Evolutionary conservation across 2,888 invertebrate genomes (phyloP).

Genomic region (Apodemia hepburni): DNA sequence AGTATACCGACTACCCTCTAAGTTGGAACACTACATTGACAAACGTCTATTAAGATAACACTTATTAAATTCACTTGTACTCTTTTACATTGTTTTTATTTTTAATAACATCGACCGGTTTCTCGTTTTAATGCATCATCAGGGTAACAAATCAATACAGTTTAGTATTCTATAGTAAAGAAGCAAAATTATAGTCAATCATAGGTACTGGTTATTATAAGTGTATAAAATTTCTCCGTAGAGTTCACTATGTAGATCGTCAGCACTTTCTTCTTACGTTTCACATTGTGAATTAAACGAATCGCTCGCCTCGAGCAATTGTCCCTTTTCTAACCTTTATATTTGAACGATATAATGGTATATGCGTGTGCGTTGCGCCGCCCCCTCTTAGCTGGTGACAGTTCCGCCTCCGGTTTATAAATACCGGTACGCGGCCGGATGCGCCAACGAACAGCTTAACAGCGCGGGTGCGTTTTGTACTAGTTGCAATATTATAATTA

Average conservation of each 20-base stretch:
- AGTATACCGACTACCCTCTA: no score
- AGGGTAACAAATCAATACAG: no score
- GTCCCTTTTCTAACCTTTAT: slow-evolving; percentile 11
- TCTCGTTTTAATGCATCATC: no score
- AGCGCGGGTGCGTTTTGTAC: slow-evolving; percentile 31
- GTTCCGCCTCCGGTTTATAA: slow-evolving; percentile 71
- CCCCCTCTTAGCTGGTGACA: slow-evolving; percentile 50
- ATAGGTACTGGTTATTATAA: no score
- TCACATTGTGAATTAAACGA: slow-evolving; percentile 10
- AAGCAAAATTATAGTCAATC: no score
- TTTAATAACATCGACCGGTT: no score
- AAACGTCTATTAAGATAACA: no score
- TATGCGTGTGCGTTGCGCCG: slow-evolving; percentile 36
- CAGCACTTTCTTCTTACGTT: slow-evolving; percentile 10
- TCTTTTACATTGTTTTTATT: no score
- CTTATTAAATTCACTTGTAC: no score
- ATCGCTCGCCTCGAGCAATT: slow-evolving; percentile 5
- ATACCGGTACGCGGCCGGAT: slow-evolving; percentile 71
- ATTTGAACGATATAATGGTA: slow-evolving; percentile 23
- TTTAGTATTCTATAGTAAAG: no score
- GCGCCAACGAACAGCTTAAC: slow-evolving; percentile 37
- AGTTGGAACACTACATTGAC: no score
- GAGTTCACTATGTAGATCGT: not conserved
- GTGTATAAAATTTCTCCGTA: not conserved
- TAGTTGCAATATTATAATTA: slow-evolving; percentile 22